A percentile compares a stretch with the other conserved stretches of the same genome.
phyloP scores from a whole-genome alignment of 2,888 invertebrate species.

The Cosmia pyralina region DNA sequence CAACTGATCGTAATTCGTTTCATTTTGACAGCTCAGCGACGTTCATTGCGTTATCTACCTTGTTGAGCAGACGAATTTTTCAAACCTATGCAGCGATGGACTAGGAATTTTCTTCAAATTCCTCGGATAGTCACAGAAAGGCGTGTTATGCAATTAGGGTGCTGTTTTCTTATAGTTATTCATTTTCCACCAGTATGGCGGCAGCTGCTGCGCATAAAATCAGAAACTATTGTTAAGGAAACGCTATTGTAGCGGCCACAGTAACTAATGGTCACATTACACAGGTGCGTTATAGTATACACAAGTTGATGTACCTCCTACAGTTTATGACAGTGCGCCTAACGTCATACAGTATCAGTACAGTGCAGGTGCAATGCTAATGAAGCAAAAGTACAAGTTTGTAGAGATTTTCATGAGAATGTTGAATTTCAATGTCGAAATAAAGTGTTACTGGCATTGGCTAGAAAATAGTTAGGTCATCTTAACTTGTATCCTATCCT shows the following conservation, averaged over 20 bases:
- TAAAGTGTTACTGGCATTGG: not conserved
- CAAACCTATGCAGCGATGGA: too few species aligned
- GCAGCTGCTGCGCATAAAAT: slow-evolving; percentile 7
- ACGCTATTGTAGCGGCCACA: slow-evolving; percentile 2
- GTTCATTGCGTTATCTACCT: too few species aligned
- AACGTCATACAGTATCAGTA: slow-evolving; percentile 14
- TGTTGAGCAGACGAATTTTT: too few species aligned
- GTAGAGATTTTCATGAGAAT: slow-evolving; percentile 18
- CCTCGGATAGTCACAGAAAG: too few species aligned
- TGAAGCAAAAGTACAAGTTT: slow-evolving; percentile 12
- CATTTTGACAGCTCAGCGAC: too few species aligned
- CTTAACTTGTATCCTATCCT: too few species aligned
- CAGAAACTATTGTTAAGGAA: slow-evolving; percentile 14
- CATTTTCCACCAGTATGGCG: not conserved
- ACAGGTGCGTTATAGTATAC: slow-evolving; percentile 35
- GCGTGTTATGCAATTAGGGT: too few species aligned
- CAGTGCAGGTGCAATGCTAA: slow-evolving; percentile 35
- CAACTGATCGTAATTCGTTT: too few species aligned
- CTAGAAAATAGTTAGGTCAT: not conserved
- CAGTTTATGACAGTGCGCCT: slow-evolving; percentile 18
- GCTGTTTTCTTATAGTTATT: not conserved
- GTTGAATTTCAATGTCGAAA: not conserved
- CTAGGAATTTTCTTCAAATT: too few species aligned
- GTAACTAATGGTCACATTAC: slow-evolving; percentile 18
- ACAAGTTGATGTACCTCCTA: slow-evolving; percentile 16